Evolutionary conservation across 1,140 invertebrate species (phyloP).

Genomic region (Charaxes varanes): DNA sequence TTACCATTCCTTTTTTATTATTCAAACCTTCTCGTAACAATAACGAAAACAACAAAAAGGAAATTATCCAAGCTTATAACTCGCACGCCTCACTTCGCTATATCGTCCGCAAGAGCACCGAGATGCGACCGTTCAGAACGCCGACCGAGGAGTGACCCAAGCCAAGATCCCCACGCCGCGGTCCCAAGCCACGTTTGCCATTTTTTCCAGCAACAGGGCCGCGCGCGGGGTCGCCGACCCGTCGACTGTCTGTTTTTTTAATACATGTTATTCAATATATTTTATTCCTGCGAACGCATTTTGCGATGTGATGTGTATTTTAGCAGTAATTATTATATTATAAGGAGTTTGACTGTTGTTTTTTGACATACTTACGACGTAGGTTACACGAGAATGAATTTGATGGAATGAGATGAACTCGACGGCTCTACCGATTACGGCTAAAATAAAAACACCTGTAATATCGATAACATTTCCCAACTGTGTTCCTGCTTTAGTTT

Average conservation of each 20-base stretch:
- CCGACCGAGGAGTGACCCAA: too few relatives aligned
- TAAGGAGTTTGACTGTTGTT: constrained; percentile 76
- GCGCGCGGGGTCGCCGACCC: constrained; percentile 69
- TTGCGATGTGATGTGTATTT: constrained; percentile 88
- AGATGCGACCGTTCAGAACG: too few relatives aligned
- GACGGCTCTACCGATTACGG: constrained; percentile 73
- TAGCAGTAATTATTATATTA: constrained; percentile 80
- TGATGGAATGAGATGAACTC: constrained; percentile 64
- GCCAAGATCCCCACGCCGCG: too few relatives aligned
- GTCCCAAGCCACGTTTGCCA: too few relatives aligned
- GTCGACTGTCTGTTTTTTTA: constrained; percentile 76
- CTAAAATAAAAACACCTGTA: constrained; percentile 75
- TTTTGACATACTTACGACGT: constrained; percentile 73
- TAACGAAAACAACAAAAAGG: too few relatives aligned
- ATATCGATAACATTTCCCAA: constrained; percentile 74
- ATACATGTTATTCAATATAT: constrained; percentile 85
- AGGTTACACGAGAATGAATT: constrained; percentile 64
- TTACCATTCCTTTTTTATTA: too few relatives aligned
- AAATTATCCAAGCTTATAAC: too few relatives aligned
- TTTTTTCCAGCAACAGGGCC: too few relatives aligned
- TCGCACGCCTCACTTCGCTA: too few relatives aligned
- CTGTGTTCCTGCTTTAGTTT: constrained; percentile 75
- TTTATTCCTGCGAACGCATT: constrained; percentile 86
- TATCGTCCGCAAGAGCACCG: too few relatives aligned
- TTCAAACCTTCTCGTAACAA: too few relatives aligned